Evolutionary conservation across 2,113 vertebrate species (phyloP).

Genomic region (Percina caprodes): DNA sequence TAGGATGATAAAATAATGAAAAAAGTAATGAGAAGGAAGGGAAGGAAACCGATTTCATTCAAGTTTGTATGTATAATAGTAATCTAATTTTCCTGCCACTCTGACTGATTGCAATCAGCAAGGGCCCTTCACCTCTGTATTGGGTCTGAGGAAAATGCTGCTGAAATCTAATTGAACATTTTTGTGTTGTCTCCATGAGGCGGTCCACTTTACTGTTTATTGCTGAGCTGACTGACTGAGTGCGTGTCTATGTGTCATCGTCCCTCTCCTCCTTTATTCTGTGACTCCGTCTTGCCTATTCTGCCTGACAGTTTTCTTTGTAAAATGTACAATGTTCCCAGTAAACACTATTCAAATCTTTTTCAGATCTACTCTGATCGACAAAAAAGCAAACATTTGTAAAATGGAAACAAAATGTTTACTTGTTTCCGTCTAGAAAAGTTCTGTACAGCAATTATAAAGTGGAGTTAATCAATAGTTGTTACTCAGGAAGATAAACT

Average conservation of each 20-base stretch:
- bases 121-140: slow-evolving; percentile 51
- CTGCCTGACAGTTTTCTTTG: slow-evolving; percentile 58
- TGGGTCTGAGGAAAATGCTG: slow-evolving; percentile 58
- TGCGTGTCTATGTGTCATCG: slow-evolving; percentile 49
- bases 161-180: slow-evolving; percentile 74
- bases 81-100: slow-evolving; percentile 78
- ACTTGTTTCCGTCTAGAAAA: slow-evolving; percentile 11
- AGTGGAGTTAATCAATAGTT: slow-evolving; percentile 23
- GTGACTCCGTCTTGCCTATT: slow-evolving; percentile 11
- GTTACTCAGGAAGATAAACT: slow-evolving; percentile 8
- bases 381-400: slow-evolving; percentile 37
- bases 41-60: slow-evolving; percentile 33
- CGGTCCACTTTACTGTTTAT: slow-evolving; percentile 60
- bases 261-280: slow-evolving; percentile 30
- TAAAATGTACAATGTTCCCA: slow-evolving; percentile 47
- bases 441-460: slow-evolving; percentile 26
- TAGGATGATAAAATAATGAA: slow-evolving; percentile 49
- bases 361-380: slow-evolving; percentile 45
- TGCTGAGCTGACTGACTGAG: slow-evolving; percentile 33
- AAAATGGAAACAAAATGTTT: slow-evolving; percentile 45
- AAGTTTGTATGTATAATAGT: slow-evolving; percentile 67
- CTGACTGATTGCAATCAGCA: slow-evolving; percentile 80
- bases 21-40: slow-evolving; percentile 30
- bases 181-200: slow-evolving; percentile 65
- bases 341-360: slow-evolving; percentile 37